Evolutionary conservation across 2,113 vertebrate species (phyloP).

Genomic region (Myotis davidii): DNA sequence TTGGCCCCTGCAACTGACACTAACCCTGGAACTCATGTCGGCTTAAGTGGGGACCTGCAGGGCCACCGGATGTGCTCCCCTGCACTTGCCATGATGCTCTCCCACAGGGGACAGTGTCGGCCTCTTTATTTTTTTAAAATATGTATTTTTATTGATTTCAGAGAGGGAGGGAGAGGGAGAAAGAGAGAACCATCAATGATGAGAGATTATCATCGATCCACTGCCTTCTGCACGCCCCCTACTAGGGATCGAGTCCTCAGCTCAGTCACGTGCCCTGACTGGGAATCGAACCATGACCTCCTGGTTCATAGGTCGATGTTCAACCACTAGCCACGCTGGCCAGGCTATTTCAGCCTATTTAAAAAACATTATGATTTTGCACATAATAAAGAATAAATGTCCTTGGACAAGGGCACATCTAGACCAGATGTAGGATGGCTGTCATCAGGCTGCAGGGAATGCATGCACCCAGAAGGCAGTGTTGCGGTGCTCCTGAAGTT

Average conservation of each 20-base stretch:
- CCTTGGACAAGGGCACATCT: neutral
- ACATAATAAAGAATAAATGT: neutral
- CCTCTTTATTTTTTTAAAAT: too few relatives aligned
- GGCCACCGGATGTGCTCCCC: neutral
- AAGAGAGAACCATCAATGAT: too few relatives aligned
- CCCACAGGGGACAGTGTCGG: neutral
- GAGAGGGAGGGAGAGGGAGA: too few relatives aligned
- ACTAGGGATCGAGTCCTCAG: too few relatives aligned
- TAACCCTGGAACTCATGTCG: neutral
- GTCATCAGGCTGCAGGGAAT: neutral
- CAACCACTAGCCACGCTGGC: too few relatives aligned
- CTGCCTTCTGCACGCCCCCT: too few relatives aligned
- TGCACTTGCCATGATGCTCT: neutral
- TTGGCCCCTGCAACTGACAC: neutral
- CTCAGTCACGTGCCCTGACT: too few relatives aligned
- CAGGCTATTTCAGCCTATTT: constrained; percentile 14
- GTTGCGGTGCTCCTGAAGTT: neutral
- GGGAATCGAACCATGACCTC: too few relatives aligned
- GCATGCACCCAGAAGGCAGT: neutral
- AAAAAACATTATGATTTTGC: fast-evolving
- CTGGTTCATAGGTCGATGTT: too few relatives aligned
- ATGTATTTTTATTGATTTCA: too few relatives aligned
- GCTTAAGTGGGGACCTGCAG: neutral
- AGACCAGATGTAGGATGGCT: neutral
- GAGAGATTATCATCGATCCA: too few relatives aligned